phyloP scores from a whole-genome alignment of 2,113 vertebrate species.

The Girardinichthys multiradiatus region DNA sequence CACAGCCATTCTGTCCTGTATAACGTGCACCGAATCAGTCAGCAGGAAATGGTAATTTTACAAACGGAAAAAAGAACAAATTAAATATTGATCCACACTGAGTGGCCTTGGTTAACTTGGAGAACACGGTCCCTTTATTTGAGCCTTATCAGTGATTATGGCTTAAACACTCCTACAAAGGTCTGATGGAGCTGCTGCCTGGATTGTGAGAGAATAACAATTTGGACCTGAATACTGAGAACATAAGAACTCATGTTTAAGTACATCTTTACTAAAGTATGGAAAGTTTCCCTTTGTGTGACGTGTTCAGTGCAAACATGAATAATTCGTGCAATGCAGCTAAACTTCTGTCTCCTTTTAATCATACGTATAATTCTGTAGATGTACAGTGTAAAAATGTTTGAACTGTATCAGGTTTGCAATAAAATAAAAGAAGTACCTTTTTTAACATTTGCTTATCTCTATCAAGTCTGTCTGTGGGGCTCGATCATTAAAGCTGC shows the following conservation, averaged over 20 bases:
- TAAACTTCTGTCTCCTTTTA: not conserved
- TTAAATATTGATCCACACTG: not conserved
- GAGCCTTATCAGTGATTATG: not conserved
- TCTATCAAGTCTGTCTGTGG: not conserved
- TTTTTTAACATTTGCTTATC: not conserved
- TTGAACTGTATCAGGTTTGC: conserved; percentile 37
- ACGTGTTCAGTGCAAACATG: not conserved
- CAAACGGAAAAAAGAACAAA: not conserved
- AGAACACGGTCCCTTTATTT: too few species aligned
- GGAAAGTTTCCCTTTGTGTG: not conserved
- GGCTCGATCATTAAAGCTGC: not conserved
- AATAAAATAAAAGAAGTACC: conserved; percentile 25
- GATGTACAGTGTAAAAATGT: conserved; percentile 34
- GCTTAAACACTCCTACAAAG: conserved; percentile 14
- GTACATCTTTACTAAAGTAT: not conserved
- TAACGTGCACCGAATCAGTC: not conserved
- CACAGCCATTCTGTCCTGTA: not conserved
- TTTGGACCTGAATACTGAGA: not conserved
- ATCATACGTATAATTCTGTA: conserved; percentile 1
- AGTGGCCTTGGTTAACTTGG: conserved; percentile 29
- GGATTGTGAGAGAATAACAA: not conserved
- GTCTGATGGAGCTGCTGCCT: not conserved
- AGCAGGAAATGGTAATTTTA: not conserved
- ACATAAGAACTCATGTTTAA: not conserved
- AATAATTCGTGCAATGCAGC: too few species aligned